A percentile compares a stretch with the other conserved stretches of the same genome.
Conservation (phyloP, 35 echinoderm and acorn worm species). For the Acanthaster planci region DNA sequence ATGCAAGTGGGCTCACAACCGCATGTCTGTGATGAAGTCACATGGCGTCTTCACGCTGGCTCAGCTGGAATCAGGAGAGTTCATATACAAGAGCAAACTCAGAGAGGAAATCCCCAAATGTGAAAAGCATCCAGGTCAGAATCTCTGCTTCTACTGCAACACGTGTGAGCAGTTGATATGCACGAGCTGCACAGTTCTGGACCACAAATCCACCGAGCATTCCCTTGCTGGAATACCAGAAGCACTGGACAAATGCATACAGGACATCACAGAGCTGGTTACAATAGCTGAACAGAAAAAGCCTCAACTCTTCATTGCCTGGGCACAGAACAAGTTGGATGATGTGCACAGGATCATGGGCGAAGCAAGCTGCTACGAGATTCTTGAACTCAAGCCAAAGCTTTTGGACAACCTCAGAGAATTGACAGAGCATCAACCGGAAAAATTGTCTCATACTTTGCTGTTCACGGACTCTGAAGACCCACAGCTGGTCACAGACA, state of each 20-base stretch:
- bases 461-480: too few species aligned
- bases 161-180: not conserved
- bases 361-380: too few species aligned
- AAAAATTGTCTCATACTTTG: too few species aligned
- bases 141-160: not conserved
- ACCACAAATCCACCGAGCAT: not conserved
- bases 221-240: not conserved
- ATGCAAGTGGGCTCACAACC: not conserved
- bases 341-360: too few species aligned
- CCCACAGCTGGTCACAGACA: not conserved
- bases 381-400: too few species aligned
- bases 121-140: not conserved
- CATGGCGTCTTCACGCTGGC: not conserved
- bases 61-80: not conserved
- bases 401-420: too few species aligned
- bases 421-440: too few species aligned
- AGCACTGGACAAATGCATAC: not conserved
- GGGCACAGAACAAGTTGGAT: too few species aligned
- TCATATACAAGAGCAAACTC: not conserved
- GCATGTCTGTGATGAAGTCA: not conserved
- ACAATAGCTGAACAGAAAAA: not conserved
- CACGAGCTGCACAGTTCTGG: not conserved
- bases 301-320: too few species aligned
- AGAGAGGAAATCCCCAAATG: not conserved
- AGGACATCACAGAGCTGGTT: not conserved